These are phyloP conservation scores for Drosophila stalkeri DNA, from an alignment of 2,888 invertebrate species.

Conservation along the genomic window DNA sequence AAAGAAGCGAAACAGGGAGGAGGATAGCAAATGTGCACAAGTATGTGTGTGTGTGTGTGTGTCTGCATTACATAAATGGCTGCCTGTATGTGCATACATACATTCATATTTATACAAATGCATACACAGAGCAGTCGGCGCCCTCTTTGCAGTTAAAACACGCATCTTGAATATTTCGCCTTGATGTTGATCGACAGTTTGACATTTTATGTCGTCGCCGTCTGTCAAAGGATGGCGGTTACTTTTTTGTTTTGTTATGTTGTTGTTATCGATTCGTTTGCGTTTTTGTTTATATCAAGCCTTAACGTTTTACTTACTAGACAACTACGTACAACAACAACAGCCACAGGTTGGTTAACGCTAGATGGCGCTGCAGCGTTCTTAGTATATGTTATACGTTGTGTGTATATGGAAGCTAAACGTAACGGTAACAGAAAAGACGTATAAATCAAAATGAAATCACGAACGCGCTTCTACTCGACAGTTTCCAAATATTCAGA, in stretches of 20 bases:
- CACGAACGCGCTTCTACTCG: constrained; percentile 51
- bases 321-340: constrained; percentile 8
- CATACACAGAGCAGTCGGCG: constrained; percentile 19
- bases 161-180: constrained; percentile 77
- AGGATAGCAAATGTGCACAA: constrained; percentile 19
- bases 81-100: constrained; percentile 32
- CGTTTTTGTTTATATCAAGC: constrained; percentile 15
- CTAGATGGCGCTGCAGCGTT: constrained; percentile 41
- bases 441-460: constrained; percentile 48
- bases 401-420: neutral
- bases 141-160: constrained; percentile 72
- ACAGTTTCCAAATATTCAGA: constrained; percentile 40
- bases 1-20: constrained; percentile 34
- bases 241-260: constrained; percentile 31
- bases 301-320: constrained; percentile 44
- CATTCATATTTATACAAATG: constrained; percentile 1
- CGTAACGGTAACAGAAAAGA: constrained; percentile 21
- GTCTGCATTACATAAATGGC: constrained; percentile 68
- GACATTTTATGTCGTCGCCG: constrained; percentile 82
- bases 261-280: constrained; percentile 22
- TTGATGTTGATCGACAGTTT: constrained; percentile 83
- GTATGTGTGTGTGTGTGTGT: neutral
- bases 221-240: constrained; percentile 75
- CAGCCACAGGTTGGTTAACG: constrained; percentile 29
- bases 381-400: neutral